Evolutionary conservation across 2,888 invertebrate genomes (phyloP).

Genomic region (Hypena proboscidalis): DNA sequence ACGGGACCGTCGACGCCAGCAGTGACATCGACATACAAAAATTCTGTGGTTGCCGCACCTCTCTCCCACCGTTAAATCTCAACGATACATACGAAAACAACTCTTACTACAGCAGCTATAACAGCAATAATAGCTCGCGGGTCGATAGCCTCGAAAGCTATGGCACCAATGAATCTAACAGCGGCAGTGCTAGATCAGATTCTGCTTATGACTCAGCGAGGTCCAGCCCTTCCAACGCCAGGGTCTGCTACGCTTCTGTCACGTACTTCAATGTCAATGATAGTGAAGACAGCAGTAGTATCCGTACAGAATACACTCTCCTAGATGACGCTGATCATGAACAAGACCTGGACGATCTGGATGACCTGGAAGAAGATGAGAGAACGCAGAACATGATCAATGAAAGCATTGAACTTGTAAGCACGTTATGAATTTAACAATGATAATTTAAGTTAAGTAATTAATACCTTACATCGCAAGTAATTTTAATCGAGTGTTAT

Average conservation of each 20-base stretch:
- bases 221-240: constrained; percentile 64
- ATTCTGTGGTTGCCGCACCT: constrained; percentile 74
- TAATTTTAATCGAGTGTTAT: too few species aligned
- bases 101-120: constrained; percentile 66
- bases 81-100: constrained; percentile 63
- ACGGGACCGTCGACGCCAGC: constrained; percentile 75
- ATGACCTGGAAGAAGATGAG: constrained; percentile 61
- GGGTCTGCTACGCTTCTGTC: constrained; percentile 75
- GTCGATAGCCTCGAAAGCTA: constrained; percentile 66
- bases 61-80: constrained; percentile 59
- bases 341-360: constrained; percentile 43
- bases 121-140: constrained; percentile 68
- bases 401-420: constrained; percentile 75
- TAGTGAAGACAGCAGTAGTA: constrained; percentile 78
- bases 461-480: too few species aligned
- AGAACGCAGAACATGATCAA: constrained; percentile 75
- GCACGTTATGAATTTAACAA: constrained; percentile 67
- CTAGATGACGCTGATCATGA: constrained; percentile 67
- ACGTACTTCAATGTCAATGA: constrained; percentile 78
- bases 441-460: background rate
- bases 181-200: constrained; percentile 57
- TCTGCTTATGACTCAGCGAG: constrained; percentile 78
- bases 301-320: constrained; percentile 76
- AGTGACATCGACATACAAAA: constrained; percentile 71
- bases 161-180: constrained; percentile 58